phyloP scores from a whole-genome alignment of 2,113 vertebrate genomes.

The Serilophus lunatus region DNA sequence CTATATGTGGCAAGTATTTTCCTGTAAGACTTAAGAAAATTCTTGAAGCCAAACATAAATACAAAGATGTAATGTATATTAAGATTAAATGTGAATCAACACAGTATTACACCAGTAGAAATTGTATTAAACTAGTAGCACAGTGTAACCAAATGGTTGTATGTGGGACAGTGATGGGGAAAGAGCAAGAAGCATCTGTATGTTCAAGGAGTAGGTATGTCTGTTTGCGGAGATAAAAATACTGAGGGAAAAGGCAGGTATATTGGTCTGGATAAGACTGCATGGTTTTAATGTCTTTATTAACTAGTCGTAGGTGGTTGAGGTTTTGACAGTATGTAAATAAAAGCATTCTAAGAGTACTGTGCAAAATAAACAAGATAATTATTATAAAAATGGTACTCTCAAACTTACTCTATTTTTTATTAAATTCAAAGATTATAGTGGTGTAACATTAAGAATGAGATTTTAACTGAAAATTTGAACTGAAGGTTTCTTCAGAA shows the following conservation, averaged over 20 bases:
- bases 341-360: neutral
- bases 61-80: neutral
- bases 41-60: neutral
- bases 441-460: neutral
- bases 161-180: neutral
- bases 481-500: slow-evolving; percentile 21
- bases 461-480: slow-evolving; percentile 14
- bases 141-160: neutral
- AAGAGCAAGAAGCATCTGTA: neutral
- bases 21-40: neutral
- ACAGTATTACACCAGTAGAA: neutral
- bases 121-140: neutral
- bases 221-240: neutral
- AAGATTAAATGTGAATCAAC: neutral
- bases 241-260: neutral
- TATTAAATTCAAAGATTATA: neutral
- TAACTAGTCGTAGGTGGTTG: neutral
- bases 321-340: neutral
- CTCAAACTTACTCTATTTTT: neutral
- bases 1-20: neutral
- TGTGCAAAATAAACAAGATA: neutral
- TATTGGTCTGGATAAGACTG: neutral
- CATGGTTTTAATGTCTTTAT: neutral
- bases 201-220: neutral
- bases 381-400: neutral